Conservation (phyloP, 2,888 invertebrate species). For the Thysanoteuthis rhombus region DNA sequence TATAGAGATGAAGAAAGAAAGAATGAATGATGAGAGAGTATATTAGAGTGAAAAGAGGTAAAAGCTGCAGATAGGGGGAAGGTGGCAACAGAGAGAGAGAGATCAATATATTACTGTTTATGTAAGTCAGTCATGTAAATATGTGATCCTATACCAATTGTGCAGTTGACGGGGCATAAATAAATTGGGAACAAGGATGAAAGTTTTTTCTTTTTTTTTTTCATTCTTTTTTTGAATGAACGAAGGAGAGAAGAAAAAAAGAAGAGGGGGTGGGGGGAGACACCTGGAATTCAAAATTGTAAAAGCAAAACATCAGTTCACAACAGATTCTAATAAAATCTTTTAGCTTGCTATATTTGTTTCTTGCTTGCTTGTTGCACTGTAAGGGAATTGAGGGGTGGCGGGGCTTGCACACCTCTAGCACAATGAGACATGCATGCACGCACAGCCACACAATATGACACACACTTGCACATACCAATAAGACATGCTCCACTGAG, state of each 20-base stretch:
- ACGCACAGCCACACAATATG: neutral
- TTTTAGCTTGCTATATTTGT: neutral
- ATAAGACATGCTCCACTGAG: too few relatives aligned
- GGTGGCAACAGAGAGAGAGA: neutral
- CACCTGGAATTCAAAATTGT: too few relatives aligned
- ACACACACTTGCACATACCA: neutral
- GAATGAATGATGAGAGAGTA: neutral
- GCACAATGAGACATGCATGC: neutral
- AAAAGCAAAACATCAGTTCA: too few relatives aligned
- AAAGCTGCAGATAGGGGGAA: neutral
- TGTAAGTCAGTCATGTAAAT: neutral
- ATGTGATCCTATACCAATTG: neutral
- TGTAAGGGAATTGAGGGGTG: neutral
- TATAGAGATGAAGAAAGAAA: neutral
- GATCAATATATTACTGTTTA: neutral
- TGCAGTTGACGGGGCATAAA: too few relatives aligned
- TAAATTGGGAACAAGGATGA: too few relatives aligned
- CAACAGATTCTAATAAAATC: neutral
- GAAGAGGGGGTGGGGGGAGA: too few relatives aligned
- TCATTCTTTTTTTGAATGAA: too few relatives aligned
- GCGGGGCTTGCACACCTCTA: neutral
- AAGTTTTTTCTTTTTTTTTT: too few relatives aligned
- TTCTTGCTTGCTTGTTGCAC: neutral
- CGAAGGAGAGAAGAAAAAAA: too few relatives aligned
- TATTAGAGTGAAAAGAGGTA: neutral